Base-by-base conservation (phyloP, 2,888 invertebrate genomes). In the Augiades crinisus region DNA sequence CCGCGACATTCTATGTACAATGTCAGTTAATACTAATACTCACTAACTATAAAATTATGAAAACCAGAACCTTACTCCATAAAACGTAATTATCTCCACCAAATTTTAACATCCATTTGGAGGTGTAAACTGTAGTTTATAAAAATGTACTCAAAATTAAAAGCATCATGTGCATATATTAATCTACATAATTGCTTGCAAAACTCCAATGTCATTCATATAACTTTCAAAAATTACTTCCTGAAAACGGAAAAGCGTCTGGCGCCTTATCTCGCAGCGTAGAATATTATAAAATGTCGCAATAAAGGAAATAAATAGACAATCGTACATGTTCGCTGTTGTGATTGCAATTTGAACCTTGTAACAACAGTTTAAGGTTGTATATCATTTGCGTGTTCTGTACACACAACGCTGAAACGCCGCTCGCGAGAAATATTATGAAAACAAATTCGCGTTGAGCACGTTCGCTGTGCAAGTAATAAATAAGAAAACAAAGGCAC, bases 381-480 rank as follows among this genome's bases (percentile, higher is more conserved):
- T 55, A 59, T 69, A 62, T 78, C 47, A 65, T 54, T 49, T 68
- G 50, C 40, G 12, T 6, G 45, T 46, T 50, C 33, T 44, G 16
- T 64, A 53, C 70, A 78, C 68, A 78, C 78, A 81, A 78, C 68
- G 70, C 68, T 70, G 65, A 68, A 71, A 70, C 70, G 69, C 67
- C 58, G 68, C 69, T 74, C 66, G 75, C 66, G 74, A 78, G 83
- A 84, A 87, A 87, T 88, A 87, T 88, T 88, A 87, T 86, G 88
- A 83, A 85, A 87, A 88, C 88, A 88, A 88, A 88, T 87, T 88
- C 82, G 78, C 72, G 81, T 78, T 81, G 84, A 85, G 85, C 87
- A 86, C 87, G 87, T 88, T 81, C 79, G 74, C 76, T 76, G 83
- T 75, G 77, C 78, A 73, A 81, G 86, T 85, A 85, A 86, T 88